These are phyloP conservation scores for Nanorana parkeri DNA, from an alignment of 2,113 vertebrate genomes.

Conservation along the genomic window DNA sequence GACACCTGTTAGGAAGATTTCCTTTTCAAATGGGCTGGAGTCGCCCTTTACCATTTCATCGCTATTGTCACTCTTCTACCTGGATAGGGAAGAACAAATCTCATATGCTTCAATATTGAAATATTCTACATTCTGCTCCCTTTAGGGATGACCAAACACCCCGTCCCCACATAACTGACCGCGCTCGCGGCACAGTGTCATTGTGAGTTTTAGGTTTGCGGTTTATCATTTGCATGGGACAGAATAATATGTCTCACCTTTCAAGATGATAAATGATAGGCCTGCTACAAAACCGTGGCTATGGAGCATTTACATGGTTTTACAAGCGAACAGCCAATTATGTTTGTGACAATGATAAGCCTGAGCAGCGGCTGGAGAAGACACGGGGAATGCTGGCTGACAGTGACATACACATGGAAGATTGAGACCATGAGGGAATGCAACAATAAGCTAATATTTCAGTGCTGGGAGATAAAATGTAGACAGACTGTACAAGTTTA, in stretches of 20 bases:
- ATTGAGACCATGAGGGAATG: not conserved
- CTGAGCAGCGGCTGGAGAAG: not conserved
- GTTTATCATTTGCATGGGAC: not conserved
- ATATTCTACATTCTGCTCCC: not conserved
- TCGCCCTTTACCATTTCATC: too few relatives aligned
- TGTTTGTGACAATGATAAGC: conserved; percentile 10
- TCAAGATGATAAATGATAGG: conserved; percentile 41
- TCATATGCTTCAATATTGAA: not conserved
- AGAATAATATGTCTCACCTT: conserved; percentile 12
- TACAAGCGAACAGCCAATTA: conserved; percentile 34
- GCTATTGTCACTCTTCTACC: too few relatives aligned
- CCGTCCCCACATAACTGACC: not conserved
- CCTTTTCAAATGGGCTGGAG: too few relatives aligned
- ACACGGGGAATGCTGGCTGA: not conserved
- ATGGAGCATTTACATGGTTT: conserved; percentile 8
- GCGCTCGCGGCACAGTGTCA: not conserved
- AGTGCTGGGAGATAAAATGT: not conserved
- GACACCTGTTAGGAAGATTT: too few relatives aligned
- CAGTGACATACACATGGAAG: not conserved
- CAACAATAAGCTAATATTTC: not conserved
- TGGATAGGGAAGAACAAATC: too few relatives aligned
- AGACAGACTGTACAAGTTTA: too few relatives aligned
- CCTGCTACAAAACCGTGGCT: not conserved
- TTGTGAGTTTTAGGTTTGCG: not conserved
- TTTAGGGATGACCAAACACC: not conserved